Evolutionary conservation across 2,888 invertebrate genomes (phyloP).

Genomic region (Cheilosia vulpina): DNA sequence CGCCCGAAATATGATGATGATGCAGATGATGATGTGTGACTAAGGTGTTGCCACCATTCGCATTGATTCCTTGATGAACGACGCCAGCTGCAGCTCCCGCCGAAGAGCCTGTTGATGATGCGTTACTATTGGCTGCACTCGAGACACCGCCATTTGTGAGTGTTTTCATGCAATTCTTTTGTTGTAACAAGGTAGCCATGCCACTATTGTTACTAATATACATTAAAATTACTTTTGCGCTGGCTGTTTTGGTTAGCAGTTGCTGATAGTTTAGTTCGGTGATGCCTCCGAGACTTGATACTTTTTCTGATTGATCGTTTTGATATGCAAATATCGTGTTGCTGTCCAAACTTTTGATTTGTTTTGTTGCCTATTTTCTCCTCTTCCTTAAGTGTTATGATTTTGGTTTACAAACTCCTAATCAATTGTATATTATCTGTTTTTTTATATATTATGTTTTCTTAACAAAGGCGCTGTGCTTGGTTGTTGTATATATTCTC

Average conservation of each 20-base stretch:
- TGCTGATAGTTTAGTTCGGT: slow-evolving; percentile 22
- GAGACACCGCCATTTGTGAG: slow-evolving; percentile 86
- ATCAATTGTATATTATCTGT: slow-evolving; percentile 5
- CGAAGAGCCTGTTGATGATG: slow-evolving; percentile 64
- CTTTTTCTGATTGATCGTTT: slow-evolving; percentile 27
- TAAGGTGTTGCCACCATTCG: slow-evolving; percentile 70
- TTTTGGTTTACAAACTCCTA: slow-evolving; percentile 25
- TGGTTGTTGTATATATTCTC: slow-evolving; percentile 3
- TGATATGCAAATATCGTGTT: slow-evolving; percentile 70
- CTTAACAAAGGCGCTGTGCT: slow-evolving; percentile 40
- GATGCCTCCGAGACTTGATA: slow-evolving; percentile 40
- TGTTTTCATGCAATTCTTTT: slow-evolving; percentile 92
- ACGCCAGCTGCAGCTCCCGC: slow-evolving; percentile 50
- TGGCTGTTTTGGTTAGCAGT: slow-evolving; percentile 7
- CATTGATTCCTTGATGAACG: slow-evolving; percentile 60
- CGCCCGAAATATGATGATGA: slow-evolving; percentile 54
- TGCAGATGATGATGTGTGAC: slow-evolving; percentile 77
- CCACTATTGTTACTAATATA: slow-evolving; percentile 80
- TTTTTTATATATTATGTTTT: slow-evolving; percentile 7
- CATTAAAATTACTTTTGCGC: slow-evolving; percentile 74
- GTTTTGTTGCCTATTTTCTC: slow-evolving; percentile 27
- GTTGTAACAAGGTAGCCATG: slow-evolving; percentile 93
- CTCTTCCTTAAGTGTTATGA: slow-evolving; percentile 31
- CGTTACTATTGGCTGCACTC: slow-evolving; percentile 67
- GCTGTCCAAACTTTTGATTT: slow-evolving; percentile 4